phyloP scores from a whole-genome alignment of 2,888 invertebrate species.

The Tuberolachnus salignus region DNA sequence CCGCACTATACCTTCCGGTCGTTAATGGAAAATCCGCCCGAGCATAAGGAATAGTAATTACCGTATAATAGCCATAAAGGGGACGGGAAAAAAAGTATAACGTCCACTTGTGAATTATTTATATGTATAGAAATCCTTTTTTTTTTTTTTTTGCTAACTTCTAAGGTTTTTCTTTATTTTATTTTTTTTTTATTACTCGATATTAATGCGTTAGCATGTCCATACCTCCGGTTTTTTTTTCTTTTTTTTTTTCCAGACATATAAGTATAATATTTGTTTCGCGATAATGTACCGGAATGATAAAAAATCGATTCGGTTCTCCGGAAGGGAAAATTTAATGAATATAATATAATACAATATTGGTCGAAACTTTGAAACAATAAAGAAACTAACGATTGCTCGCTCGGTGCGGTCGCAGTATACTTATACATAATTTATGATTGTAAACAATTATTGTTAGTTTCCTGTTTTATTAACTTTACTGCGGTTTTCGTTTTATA shows the following conservation, averaged over 20 bases:
- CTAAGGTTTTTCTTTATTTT: neutral
- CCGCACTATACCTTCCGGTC: conserved; percentile 13
- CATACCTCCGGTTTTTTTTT: neutral
- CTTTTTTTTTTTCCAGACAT: too few relatives aligned
- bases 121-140: conserved; percentile 30
- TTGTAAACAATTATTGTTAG: too few relatives aligned
- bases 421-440: too few relatives aligned
- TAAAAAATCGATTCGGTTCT: too few relatives aligned
- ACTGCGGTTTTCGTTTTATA: too few relatives aligned
- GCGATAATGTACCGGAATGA: neutral
- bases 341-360: too few relatives aligned
- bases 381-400: too few relatives aligned
- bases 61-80: conserved; percentile 51
- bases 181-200: conserved; percentile 22
- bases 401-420: too few relatives aligned
- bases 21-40: conserved; percentile 55
- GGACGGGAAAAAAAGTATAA: conserved; percentile 19
- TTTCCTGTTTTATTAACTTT: too few relatives aligned
- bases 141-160: conserved; percentile 1
- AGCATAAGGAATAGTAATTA: conserved; percentile 56
- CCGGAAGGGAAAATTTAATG: too few relatives aligned
- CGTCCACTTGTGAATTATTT: conserved; percentile 56
- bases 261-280: neutral
- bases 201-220: conserved; percentile 6
- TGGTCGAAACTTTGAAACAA: too few relatives aligned